These are phyloP conservation scores for Macrotus californicus DNA, from an alignment of 2,113 vertebrate species.

Conservation along the genomic window DNA sequence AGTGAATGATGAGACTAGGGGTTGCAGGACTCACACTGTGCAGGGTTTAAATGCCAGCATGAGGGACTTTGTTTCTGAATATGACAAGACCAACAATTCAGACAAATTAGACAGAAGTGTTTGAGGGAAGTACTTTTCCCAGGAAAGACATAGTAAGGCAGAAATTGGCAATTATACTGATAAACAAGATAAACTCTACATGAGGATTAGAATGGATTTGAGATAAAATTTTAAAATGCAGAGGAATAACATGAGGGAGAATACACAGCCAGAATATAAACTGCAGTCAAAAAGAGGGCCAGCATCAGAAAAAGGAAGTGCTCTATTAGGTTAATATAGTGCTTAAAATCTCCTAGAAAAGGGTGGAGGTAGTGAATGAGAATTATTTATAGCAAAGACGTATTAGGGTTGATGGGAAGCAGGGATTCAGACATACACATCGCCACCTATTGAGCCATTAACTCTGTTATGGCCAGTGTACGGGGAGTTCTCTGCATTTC, in stretches of 20 bases:
- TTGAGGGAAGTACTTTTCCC: background rate
- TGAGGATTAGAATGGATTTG: background rate
- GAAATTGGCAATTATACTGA: background rate
- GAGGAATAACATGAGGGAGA: background rate
- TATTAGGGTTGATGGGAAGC: background rate
- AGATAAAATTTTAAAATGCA: background rate
- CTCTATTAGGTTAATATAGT: background rate
- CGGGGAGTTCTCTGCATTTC: background rate
- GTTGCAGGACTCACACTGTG: background rate
- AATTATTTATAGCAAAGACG: background rate
- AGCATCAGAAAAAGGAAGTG: background rate
- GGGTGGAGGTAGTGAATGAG: background rate
- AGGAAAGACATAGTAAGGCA: background rate
- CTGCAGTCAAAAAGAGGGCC: background rate
- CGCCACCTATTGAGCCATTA: background rate
- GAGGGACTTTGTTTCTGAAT: background rate
- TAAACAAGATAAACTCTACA: background rate
- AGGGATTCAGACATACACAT: background rate
- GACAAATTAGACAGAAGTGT: background rate
- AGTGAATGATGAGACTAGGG: background rate
- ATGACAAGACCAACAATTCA: background rate
- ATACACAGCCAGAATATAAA: background rate
- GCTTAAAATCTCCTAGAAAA: background rate
- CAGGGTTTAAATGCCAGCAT: background rate
- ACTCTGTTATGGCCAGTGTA: background rate